Evolutionary conservation across 2,888 invertebrate genomes (phyloP).

Genomic region (Lapara coniferarum): DNA sequence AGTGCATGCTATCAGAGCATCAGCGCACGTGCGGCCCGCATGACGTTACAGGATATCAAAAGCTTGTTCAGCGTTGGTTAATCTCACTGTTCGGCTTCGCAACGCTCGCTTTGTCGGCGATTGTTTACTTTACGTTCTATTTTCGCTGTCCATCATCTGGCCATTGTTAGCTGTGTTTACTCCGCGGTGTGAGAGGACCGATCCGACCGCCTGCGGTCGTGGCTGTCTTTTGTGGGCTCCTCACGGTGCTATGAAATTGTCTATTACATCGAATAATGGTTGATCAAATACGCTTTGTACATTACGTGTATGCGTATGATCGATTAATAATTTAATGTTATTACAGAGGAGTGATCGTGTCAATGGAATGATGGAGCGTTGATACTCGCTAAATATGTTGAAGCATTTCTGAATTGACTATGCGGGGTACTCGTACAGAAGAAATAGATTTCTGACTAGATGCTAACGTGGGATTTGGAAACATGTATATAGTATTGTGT

Average conservation of each 20-base stretch:
- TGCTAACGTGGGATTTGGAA: no score
- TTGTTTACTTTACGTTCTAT: conserved; percentile 81
- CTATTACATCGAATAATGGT: conserved; percentile 27
- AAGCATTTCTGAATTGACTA: no score
- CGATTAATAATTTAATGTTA: not conserved
- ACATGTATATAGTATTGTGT: no score
- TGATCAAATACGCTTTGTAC: conserved; percentile 14
- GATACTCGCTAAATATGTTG: not conserved
- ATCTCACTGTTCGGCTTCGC: conserved; percentile 66
- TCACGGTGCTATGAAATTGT: conserved; percentile 29
- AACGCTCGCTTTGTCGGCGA: conserved; percentile 74
- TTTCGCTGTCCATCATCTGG: conserved; percentile 82
- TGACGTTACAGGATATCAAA: conserved; percentile 59
- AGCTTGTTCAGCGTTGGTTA: conserved; percentile 61
- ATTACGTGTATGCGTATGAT: conserved; percentile 3
- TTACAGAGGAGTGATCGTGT: not conserved
- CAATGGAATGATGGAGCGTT: not conserved
- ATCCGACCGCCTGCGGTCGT: conserved; percentile 56
- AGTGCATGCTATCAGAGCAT: conserved; percentile 26
- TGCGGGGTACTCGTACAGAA: no score
- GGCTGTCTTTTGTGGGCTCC: conserved; percentile 59
- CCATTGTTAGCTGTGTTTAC: conserved; percentile 79
- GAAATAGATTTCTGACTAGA: no score
- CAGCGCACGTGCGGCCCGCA: conserved; percentile 46
- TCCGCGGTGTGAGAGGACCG: conserved; percentile 55